Conservation (phyloP, 2,797 vertebrate genomes). For the Australoheros facetus region DNA sequence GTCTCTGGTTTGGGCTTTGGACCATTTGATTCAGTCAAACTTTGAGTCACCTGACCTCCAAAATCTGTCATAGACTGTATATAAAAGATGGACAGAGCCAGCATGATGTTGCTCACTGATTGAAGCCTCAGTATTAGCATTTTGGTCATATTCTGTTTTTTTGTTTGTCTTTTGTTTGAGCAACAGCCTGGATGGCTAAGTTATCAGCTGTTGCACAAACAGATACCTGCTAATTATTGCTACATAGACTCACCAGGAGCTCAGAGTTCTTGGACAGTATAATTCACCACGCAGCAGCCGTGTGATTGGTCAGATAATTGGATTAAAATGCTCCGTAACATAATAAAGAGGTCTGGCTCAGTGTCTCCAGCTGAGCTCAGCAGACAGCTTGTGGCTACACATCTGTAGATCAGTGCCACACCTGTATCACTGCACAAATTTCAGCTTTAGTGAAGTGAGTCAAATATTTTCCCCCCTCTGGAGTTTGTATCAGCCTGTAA, state of each 20-base stretch:
- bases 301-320: not conserved
- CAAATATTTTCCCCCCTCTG: not conserved
- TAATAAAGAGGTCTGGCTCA: rapidly evolving
- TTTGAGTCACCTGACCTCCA: not conserved
- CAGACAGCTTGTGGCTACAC: rapidly evolving
- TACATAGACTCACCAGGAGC: too few species aligned
- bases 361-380: rapidly evolving
- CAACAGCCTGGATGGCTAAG: rapidly evolving
- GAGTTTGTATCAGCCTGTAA: not conserved
- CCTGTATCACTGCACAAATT: not conserved
- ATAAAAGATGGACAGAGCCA: not conserved
- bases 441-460: rapidly evolving
- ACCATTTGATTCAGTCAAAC: not conserved
- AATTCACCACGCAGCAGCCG: not conserved
- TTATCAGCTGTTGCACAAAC: not conserved
- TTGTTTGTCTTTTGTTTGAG: rapidly evolving
- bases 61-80: not conserved
- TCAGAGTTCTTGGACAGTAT: too few species aligned
- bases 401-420: too few species aligned
- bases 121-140: not conserved
- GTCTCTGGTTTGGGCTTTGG: not conserved
- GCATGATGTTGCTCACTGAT: not conserved
- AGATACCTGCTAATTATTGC: not conserved
- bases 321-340: not conserved
- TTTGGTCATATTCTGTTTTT: rapidly evolving